These are phyloP conservation scores for Chrosomus eos DNA, from an alignment of 2,797 vertebrate genomes.

Conservation along the genomic window DNA sequence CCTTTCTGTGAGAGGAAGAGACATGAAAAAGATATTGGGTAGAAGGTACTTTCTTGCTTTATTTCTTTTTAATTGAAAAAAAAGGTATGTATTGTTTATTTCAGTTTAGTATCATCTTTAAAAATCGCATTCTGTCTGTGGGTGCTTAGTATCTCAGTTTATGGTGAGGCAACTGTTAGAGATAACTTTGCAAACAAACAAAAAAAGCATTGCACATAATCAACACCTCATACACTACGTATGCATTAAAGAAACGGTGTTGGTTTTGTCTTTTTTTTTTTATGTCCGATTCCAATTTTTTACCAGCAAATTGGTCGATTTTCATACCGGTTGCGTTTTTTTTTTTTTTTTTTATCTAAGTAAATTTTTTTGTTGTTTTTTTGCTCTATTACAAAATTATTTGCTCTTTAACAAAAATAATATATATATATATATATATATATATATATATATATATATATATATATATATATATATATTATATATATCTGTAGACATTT, in stretches of 20 bases:
- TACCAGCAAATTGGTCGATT: background rate
- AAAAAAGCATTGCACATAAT: too few relatives aligned
- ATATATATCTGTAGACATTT: too few relatives aligned
- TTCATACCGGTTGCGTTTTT: too few relatives aligned
- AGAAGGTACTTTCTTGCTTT: background rate
- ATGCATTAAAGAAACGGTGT: background rate
- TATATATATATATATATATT: too few relatives aligned
- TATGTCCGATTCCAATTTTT: background rate
- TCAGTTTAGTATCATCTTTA: background rate
- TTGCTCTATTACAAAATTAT: too few relatives aligned
- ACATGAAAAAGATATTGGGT: slow-evolving; percentile 2
- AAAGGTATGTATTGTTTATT: background rate
- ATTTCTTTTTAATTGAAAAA: background rate
- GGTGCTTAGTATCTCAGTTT: too few relatives aligned
- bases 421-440: too few relatives aligned
- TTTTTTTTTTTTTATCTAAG: too few relatives aligned
- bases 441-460: too few relatives aligned
- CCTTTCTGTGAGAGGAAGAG: slow-evolving; percentile 51
- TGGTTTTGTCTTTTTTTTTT: background rate
- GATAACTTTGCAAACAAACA: background rate
- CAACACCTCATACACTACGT: background rate
- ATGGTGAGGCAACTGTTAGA: background rate
- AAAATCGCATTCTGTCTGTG: background rate
- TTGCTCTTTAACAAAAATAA: too few relatives aligned
- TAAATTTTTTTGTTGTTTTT: too few relatives aligned